Evolutionary conservation across 2,797 vertebrate genomes (phyloP).

Genomic region (Ceryle rudis): DNA sequence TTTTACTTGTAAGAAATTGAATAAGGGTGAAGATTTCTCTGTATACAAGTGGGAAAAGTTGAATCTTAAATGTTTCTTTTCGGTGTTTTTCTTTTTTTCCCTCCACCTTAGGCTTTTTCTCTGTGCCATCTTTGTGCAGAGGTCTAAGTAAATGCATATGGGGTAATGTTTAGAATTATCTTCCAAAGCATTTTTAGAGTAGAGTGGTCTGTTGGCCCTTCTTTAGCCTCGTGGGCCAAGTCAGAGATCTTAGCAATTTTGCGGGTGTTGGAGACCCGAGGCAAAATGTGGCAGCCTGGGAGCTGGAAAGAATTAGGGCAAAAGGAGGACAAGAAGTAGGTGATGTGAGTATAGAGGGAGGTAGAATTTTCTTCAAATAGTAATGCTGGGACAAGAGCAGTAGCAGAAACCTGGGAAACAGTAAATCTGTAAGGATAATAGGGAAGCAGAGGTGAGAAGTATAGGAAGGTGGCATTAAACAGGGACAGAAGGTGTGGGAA

Average conservation of each 20-base stretch:
- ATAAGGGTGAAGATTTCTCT: background rate
- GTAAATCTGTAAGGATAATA: background rate
- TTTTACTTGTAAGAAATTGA: background rate
- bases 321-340: background rate
- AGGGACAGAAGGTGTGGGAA: background rate
- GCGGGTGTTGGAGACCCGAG: background rate
- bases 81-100: background rate
- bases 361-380: background rate
- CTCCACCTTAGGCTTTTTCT: background rate
- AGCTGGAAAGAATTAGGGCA: background rate
- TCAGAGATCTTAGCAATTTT: background rate
- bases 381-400: background rate
- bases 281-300: background rate
- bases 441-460: background rate
- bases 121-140: background rate
- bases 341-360: background rate
- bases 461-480: background rate
- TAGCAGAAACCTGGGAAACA: background rate
- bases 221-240: background rate
- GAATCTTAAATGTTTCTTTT: background rate
- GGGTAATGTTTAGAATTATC: background rate
- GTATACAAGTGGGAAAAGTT: background rate
- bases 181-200: background rate
- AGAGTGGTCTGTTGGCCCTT: background rate
- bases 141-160: background rate